These are phyloP conservation scores for Neodiprion pinetum DNA, from an alignment of 1,140 invertebrate species.

Conservation along the genomic window DNA sequence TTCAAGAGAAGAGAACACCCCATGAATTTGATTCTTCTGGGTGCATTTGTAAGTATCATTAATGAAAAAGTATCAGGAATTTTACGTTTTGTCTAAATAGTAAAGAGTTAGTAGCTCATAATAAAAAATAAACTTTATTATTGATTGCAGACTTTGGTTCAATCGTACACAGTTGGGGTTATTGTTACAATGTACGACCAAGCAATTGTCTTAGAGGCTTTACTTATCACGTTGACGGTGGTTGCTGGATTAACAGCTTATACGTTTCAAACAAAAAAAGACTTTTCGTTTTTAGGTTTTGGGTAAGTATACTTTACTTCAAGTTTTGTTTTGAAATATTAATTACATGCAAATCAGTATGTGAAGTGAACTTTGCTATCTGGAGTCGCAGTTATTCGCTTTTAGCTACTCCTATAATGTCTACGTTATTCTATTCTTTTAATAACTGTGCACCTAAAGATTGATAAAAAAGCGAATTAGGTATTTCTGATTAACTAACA, in stretches of 20 bases:
- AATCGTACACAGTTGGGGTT: constrained; percentile 77
- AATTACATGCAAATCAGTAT: too few species aligned
- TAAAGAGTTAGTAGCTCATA: constrained; percentile 6
- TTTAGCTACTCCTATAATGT: too few species aligned
- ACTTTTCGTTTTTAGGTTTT: constrained; percentile 79
- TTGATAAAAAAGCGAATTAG: too few species aligned
- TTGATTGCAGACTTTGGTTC: constrained; percentile 72
- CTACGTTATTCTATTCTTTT: not conserved
- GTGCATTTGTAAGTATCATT: constrained; percentile 70
- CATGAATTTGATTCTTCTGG: constrained; percentile 71
- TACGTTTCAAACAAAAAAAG: constrained; percentile 82
- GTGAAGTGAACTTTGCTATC: too few species aligned
- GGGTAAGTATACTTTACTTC: constrained; percentile 64
- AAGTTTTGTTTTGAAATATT: constrained; percentile 5
- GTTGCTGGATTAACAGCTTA: constrained; percentile 75
- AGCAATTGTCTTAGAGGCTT: constrained; percentile 75
- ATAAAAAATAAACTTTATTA: constrained; percentile 19
- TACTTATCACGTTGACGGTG: constrained; percentile 76
- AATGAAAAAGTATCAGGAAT: not conserved
- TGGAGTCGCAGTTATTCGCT: too few species aligned
- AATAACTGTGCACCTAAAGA: too few species aligned
- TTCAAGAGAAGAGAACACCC: constrained; percentile 72
- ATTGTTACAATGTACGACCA: constrained; percentile 78
- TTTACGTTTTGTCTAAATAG: not conserved
- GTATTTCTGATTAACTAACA: constrained; percentile 7